Evolutionary conservation across 2,888 invertebrate genomes (phyloP).

Genomic region (Scaptomyza flava): DNA sequence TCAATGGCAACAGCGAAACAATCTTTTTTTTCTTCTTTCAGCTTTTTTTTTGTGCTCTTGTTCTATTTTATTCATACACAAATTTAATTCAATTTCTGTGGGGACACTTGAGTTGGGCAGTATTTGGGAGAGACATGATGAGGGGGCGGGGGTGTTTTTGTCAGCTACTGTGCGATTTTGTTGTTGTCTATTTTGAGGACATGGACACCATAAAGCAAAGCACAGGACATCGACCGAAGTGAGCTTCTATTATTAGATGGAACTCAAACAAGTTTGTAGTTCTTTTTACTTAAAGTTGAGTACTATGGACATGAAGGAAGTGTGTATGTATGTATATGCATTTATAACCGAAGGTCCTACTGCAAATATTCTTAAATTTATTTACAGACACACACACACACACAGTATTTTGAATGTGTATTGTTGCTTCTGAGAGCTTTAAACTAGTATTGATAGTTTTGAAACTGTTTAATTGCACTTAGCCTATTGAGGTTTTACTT

Average conservation of each 20-base stretch:
- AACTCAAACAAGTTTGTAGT: constrained; percentile 7
- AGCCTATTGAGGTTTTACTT: too few species aligned
- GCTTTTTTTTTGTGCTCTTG: not conserved
- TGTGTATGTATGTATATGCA: not conserved
- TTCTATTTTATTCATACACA: constrained; percentile 40
- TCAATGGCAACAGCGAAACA: constrained; percentile 38
- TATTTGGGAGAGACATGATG: not conserved
- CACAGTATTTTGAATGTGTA: not conserved
- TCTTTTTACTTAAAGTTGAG: constrained; percentile 2
- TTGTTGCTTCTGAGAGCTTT: not conserved
- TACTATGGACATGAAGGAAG: not conserved
- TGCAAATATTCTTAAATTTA: not conserved
- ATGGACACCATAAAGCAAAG: constrained; percentile 17
- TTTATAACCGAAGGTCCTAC: not conserved
- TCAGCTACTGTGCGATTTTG: constrained; percentile 1
- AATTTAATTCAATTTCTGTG: constrained; percentile 56
- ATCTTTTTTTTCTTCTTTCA: not conserved
- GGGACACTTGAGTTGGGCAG: constrained; percentile 45
- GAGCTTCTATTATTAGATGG: constrained; percentile 28
- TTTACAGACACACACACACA: not conserved
- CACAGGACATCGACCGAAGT: constrained; percentile 19
- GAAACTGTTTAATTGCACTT: not conserved
- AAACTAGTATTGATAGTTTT: not conserved
- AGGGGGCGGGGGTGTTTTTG: not conserved
- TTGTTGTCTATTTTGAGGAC: constrained; percentile 31